These are phyloP conservation scores for Equus przewalskii DNA, from an alignment of 2,113 vertebrate genomes.

Conservation along the genomic window DNA sequence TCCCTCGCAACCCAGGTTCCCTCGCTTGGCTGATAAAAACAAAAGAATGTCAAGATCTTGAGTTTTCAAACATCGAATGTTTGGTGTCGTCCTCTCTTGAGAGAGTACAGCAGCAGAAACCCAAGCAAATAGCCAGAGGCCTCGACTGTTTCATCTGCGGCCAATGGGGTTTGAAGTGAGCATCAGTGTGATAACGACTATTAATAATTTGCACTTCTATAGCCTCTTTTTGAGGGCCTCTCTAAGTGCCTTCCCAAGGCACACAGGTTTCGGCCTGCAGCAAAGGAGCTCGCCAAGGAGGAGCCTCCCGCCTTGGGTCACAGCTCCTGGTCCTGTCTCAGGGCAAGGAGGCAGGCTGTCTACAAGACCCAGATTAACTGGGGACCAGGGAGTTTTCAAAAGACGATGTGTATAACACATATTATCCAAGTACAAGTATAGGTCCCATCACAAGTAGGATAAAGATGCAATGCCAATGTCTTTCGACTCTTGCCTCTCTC, in stretches of 20 bases:
- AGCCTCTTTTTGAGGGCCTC: not conserved
- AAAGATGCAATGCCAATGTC: rapidly evolving
- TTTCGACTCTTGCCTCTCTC: not conserved
- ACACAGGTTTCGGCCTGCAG: not conserved
- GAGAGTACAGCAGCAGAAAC: not conserved
- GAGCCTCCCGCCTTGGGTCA: not conserved
- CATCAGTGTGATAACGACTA: not conserved
- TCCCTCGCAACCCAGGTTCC: not conserved
- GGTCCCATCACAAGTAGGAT: not conserved
- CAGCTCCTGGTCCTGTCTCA: not conserved
- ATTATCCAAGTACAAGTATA: not conserved
- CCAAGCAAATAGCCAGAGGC: not conserved
- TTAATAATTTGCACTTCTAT: not conserved
- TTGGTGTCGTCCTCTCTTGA: not conserved
- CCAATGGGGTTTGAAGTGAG: not conserved
- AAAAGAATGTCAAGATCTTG: not conserved
- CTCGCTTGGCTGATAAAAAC: not conserved
- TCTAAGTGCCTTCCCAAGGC: not conserved
- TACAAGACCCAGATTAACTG: not conserved
- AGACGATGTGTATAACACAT: not conserved
- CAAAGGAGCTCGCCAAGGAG: not conserved
- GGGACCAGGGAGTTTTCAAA: not conserved
- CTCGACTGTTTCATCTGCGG: not conserved
- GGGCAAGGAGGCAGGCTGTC: not conserved
- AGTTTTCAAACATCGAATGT: slow-evolving; percentile 39